Conservation (phyloP, 2,888 invertebrate genomes). For the Neoascia interrupta region DNA sequence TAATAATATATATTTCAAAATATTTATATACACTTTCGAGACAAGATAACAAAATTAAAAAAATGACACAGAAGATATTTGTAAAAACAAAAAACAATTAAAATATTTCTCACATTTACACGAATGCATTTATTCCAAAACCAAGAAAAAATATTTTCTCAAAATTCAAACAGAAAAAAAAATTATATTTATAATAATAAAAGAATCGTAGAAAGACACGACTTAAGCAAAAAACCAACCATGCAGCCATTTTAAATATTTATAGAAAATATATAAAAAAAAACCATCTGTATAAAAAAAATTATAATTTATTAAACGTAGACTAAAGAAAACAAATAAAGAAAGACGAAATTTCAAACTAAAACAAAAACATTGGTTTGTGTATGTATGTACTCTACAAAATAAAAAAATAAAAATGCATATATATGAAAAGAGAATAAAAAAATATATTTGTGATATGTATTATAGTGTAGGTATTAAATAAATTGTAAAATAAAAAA, state of each 20-base stretch:
- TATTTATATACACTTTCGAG: slow-evolving; percentile 68
- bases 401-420: slow-evolving; percentile 39
- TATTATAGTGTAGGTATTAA: slow-evolving; percentile 70
- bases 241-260: slow-evolving; percentile 66
- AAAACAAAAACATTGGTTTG: slow-evolving; percentile 24
- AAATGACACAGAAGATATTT: too few species aligned
- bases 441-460: slow-evolving; percentile 70
- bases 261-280: slow-evolving; percentile 31
- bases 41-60: slow-evolving; percentile 52
- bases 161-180: slow-evolving; percentile 46
- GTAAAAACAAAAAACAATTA: slow-evolving; percentile 27
- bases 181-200: slow-evolving; percentile 36
- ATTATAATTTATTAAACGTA: slow-evolving; percentile 53
- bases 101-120: slow-evolving; percentile 62
- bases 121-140: slow-evolving; percentile 65
- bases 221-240: slow-evolving; percentile 43
- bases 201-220: slow-evolving; percentile 46
- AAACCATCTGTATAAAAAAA: slow-evolving; percentile 26
- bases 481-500: slow-evolving; percentile 66
- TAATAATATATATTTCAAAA: slow-evolving; percentile 62
- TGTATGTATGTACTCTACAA: slow-evolving; percentile 52
- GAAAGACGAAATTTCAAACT: slow-evolving; percentile 11
- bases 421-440: slow-evolving; percentile 56
- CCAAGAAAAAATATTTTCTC: slow-evolving; percentile 42
- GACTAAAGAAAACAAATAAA: too few species aligned